Conservation (phyloP, 2,113 vertebrate genomes). For the Trogon surrucura region DNA sequence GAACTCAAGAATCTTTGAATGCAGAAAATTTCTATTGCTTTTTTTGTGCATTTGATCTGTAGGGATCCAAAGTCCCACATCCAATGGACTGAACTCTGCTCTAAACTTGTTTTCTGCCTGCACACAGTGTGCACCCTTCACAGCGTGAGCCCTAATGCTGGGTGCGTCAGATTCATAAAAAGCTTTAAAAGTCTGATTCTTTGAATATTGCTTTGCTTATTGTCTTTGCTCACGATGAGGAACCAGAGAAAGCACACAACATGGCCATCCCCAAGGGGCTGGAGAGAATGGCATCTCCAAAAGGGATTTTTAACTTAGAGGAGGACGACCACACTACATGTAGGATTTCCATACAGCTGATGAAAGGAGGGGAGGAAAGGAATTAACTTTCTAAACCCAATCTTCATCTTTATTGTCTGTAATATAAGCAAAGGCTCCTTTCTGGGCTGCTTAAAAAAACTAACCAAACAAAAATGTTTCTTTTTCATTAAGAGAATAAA, state of each 20-base stretch:
- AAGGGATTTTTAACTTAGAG: background rate
- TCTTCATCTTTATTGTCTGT: background rate
- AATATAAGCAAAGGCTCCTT: constrained; percentile 29
- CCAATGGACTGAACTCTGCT: background rate
- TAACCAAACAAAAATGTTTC: constrained; percentile 60
- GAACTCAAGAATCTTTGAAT: background rate
- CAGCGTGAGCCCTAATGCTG: background rate
- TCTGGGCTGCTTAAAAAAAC: constrained; percentile 23
- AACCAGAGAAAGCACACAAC: background rate
- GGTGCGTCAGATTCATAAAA: background rate
- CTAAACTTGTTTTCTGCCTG: fast-evolving
- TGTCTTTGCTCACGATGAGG: background rate
- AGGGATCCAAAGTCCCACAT: background rate
- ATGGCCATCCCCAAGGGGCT: background rate
- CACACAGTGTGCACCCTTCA: background rate
- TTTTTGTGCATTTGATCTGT: background rate
- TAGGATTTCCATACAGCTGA: background rate
- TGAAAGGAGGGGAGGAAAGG: background rate
- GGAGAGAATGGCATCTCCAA: background rate
- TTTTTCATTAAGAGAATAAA: constrained; percentile 61
- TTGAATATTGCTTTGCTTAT: background rate
- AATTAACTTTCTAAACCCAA: constrained; percentile 27
- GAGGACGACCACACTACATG: background rate
- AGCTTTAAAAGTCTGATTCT: background rate
- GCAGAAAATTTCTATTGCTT: background rate